Evolutionary conservation across 2,888 invertebrate species (phyloP).

Genomic region (Diachrysia chrysitis): DNA sequence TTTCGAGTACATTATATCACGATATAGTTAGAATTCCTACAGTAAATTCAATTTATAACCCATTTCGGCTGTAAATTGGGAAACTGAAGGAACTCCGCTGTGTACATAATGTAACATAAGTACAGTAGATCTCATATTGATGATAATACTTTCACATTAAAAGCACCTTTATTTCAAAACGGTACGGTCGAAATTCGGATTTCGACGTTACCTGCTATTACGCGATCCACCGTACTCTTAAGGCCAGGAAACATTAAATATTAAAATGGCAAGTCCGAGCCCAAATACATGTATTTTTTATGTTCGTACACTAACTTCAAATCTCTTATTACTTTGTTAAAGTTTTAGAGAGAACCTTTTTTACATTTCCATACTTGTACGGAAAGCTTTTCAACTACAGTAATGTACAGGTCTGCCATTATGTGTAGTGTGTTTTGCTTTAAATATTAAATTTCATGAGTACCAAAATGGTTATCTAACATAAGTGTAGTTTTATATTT

Average conservation of each 20-base stretch:
- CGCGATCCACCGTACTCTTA: slow-evolving; percentile 4
- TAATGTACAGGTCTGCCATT: neutral
- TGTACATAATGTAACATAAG: slow-evolving; percentile 14
- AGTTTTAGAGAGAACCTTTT: neutral
- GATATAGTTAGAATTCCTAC: neutral
- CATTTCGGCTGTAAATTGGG: slow-evolving; percentile 22
- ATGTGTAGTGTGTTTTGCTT: too few species aligned
- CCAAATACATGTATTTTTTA: slow-evolving; percentile 33
- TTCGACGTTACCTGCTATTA: neutral
- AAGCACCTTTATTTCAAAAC: neutral
- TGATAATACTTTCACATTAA: neutral
- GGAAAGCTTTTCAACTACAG: neutral
- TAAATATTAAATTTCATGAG: neutral
- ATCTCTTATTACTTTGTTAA: slow-evolving; percentile 16
- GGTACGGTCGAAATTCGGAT: neutral
- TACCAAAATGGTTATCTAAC: too few species aligned
- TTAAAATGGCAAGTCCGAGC: slow-evolving; percentile 30
- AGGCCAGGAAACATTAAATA: slow-evolving; percentile 39
- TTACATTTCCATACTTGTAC: neutral
- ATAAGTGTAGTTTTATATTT: too few species aligned
- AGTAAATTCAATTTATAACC: slow-evolving; percentile 22
- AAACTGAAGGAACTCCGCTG: slow-evolving; percentile 15
- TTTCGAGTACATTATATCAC: neutral
- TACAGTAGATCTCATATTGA: neutral
- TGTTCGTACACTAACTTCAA: slow-evolving; percentile 36